Percentiles rank a stretch among this genome's conserved stretches.
These are phyloP conservation scores for Trichechus manatus DNA, from an alignment of 2,113 vertebrate genomes.

Conservation along the genomic window DNA sequence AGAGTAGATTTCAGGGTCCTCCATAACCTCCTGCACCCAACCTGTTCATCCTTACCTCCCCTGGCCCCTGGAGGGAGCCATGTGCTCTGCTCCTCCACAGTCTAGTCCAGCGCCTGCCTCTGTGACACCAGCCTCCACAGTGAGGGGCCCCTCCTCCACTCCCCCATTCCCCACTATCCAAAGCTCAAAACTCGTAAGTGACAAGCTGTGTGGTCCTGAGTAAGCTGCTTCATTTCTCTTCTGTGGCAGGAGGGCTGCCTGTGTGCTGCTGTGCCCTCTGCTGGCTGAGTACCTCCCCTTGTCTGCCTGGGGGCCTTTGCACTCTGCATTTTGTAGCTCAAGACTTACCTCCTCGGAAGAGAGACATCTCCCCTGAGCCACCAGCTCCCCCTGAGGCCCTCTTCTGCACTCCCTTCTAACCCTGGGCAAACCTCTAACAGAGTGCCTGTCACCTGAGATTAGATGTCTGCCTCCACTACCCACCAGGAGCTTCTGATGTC, in stretches of 20 bases:
- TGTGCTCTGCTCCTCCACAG: not conserved
- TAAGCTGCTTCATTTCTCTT: too few species aligned
- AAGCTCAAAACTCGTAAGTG: too few species aligned
- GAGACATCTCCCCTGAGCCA: not conserved
- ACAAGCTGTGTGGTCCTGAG: too few species aligned
- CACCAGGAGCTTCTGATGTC: not conserved
- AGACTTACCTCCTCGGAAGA: not conserved
- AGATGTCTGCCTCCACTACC: not conserved
- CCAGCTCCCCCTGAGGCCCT: not conserved
- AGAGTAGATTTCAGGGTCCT: not conserved
- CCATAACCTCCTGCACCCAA: rapidly evolving
- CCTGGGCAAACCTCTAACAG: too few species aligned
- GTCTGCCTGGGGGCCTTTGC: not conserved
- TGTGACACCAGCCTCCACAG: rapidly evolving
- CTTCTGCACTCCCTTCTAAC: not conserved
- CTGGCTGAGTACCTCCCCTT: not conserved
- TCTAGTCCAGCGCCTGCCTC: not conserved
- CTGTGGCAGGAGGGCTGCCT: not conserved
- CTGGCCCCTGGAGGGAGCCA: not conserved
- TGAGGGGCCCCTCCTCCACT: too few species aligned
- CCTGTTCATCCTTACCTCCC: not conserved
- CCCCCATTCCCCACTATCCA: too few species aligned
- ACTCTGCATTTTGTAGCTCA: not conserved
- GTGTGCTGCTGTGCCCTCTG: not conserved
- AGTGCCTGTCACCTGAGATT: not conserved